Percentiles rank a stretch among this genome's conserved stretches.
Evolutionary conservation across 2,888 invertebrate genomes (phyloP).

Genomic region (Acronicta psi): DNA sequence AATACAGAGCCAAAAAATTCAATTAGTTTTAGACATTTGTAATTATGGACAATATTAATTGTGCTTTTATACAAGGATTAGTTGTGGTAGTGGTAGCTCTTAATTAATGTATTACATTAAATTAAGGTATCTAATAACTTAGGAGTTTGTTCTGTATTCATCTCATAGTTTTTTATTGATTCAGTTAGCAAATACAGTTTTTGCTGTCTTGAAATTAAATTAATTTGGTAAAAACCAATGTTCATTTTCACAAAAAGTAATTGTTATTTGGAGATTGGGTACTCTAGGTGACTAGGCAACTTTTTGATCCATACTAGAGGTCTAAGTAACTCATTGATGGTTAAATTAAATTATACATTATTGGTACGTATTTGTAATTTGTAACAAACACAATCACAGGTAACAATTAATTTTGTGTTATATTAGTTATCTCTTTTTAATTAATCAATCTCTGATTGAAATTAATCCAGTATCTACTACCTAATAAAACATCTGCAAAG

Average conservation of each 20-base stretch:
- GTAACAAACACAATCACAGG: too few species aligned
- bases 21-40: conserved; percentile 57
- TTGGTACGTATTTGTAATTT: too few species aligned
- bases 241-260: background rate
- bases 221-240: background rate
- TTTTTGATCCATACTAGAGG: too few species aligned
- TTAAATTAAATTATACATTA: too few species aligned
- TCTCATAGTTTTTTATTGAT: conserved; percentile 12
- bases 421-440: too few species aligned
- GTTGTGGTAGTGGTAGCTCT: conserved; percentile 51
- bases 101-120: conserved; percentile 35
- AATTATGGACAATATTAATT: conserved; percentile 65
- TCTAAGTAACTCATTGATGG: too few species aligned
- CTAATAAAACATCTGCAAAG: too few species aligned
- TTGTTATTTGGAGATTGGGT: too few species aligned
- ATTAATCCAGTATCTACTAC: background rate
- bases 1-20: conserved; percentile 61
- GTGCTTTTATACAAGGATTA: conserved; percentile 68
- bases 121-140: conserved; percentile 30
- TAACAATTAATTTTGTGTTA: too few species aligned
- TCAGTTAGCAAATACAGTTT: conserved; percentile 1
- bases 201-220: conserved; percentile 1
- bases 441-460: too few species aligned
- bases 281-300: too few species aligned
- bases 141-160: conserved; percentile 22